Percentiles rank a stretch among this genome's conserved stretches.
Conservation (phyloP, 2,888 invertebrate genomes). For the Ectemnius cavifrons region DNA sequence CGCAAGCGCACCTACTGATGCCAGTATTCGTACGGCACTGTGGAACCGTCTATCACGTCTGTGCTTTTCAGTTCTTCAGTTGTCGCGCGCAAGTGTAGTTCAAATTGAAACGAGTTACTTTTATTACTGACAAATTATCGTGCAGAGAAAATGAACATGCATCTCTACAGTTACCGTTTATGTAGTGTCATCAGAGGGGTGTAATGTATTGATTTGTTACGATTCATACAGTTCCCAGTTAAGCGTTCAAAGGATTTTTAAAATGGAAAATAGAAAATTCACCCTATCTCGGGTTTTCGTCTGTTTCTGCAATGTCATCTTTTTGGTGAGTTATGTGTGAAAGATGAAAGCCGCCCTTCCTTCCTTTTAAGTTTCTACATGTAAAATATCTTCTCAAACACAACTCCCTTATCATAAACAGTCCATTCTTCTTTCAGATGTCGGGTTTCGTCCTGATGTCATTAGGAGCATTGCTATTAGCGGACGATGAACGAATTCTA, state of each 20-base stretch:
- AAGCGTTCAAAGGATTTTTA: background rate
- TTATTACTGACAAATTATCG: too few species aligned
- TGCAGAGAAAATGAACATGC: background rate
- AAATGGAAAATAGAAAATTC: slow-evolving; percentile 65
- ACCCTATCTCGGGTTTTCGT: slow-evolving; percentile 69
- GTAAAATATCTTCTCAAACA: too few species aligned
- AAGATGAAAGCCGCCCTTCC: too few species aligned
- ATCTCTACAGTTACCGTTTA: slow-evolving; percentile 13
- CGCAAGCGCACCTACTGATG: slow-evolving; percentile 57
- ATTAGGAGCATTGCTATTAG: slow-evolving; percentile 85
- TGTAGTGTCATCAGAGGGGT: slow-evolving; percentile 27
- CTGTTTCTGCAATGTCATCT: slow-evolving; percentile 74
- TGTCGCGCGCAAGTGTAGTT: slow-evolving; percentile 48
- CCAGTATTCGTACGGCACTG: slow-evolving; percentile 48
- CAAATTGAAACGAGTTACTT: slow-evolving; percentile 24
- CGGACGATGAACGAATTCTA: slow-evolving; percentile 85
- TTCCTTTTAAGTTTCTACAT: too few species aligned
- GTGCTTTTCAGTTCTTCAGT: slow-evolving; percentile 56
- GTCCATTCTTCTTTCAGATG: slow-evolving; percentile 79
- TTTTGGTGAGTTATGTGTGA: slow-evolving; percentile 67
- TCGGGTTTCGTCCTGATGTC: slow-evolving; percentile 86
- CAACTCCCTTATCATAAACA: too few species aligned
- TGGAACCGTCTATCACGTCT: slow-evolving; percentile 40
- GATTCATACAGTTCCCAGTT: background rate
- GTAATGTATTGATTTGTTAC: slow-evolving; percentile 37